These are phyloP conservation scores for Paracentrotus lividus DNA, from an alignment of 53 echinoderm and acorn worm genomes.

Conservation along the genomic window DNA sequence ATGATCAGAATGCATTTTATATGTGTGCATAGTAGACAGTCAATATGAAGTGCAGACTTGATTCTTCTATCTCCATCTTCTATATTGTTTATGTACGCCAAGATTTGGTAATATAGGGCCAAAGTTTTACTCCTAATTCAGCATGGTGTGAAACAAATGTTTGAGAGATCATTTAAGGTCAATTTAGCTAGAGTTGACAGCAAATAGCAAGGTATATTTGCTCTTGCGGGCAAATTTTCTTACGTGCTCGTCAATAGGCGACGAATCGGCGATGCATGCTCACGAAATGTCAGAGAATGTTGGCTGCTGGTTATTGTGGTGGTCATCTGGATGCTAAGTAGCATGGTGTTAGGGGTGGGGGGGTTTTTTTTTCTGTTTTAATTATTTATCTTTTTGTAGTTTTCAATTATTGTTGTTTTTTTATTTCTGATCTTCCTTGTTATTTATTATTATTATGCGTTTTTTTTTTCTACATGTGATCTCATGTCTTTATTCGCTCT, in stretches of 20 bases:
- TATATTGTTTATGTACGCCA: not conserved
- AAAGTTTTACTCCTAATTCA: conserved; percentile 47
- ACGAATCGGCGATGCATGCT: conserved; percentile 25
- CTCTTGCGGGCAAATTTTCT: conserved; percentile 27
- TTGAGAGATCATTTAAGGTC: conserved; percentile 4
- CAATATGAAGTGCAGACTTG: not conserved
- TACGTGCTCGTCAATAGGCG: not conserved
- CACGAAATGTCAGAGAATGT: conserved; percentile 13
- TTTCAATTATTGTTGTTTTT: too few relatives aligned
- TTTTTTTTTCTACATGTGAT: too few relatives aligned
- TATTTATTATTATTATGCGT: too few relatives aligned
- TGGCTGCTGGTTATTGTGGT: conserved; percentile 40
- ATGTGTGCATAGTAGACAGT: not conserved
- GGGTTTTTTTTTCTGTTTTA: too few relatives aligned
- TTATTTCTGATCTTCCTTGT: too few relatives aligned
- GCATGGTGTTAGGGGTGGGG: too few relatives aligned
- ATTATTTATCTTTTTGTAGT: too few relatives aligned
- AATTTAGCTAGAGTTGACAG: conserved; percentile 57
- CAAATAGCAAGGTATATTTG: conserved; percentile 52
- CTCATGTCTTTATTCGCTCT: too few relatives aligned
- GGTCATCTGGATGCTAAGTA: too few relatives aligned
- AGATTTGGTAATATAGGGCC: conserved; percentile 27
- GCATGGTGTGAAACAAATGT: not conserved
- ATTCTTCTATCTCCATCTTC: not conserved
- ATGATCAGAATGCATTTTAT: not conserved